These are phyloP conservation scores for Argyresthia goedartella DNA, from an alignment of 2,888 invertebrate genomes.

Conservation along the genomic window DNA sequence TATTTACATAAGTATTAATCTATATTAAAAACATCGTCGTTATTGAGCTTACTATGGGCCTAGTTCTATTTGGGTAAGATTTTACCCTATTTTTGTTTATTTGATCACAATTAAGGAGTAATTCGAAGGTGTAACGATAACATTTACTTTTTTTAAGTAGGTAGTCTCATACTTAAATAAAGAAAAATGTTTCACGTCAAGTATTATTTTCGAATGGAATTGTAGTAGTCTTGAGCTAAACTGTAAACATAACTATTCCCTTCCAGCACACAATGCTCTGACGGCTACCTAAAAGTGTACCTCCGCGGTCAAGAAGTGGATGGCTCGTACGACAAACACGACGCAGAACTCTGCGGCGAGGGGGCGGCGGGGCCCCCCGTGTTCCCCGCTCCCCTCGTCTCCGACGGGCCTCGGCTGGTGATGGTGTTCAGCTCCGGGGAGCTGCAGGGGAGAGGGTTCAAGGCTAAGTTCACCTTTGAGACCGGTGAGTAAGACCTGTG, in stretches of 20 bases:
- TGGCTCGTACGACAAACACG: slow-evolving; percentile 94
- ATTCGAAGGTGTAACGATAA: too few relatives aligned
- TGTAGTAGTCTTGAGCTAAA: neutral
- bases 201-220: too few relatives aligned
- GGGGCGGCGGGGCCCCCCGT: slow-evolving; percentile 41
- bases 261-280: slow-evolving; percentile 76
- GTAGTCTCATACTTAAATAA: too few relatives aligned
- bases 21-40: too few relatives aligned
- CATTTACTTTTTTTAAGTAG: too few relatives aligned
- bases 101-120: too few relatives aligned
- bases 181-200: too few relatives aligned
- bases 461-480: slow-evolving; percentile 88
- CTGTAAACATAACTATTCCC: neutral
- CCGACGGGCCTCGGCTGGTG: slow-evolving; percentile 92
- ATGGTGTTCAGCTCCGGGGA: slow-evolving; percentile 97
- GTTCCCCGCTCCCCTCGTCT: slow-evolving; percentile 84
- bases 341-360: slow-evolving; percentile 92
- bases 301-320: slow-evolving; percentile 93
- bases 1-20: too few relatives aligned
- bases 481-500: slow-evolving; percentile 69
- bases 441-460: slow-evolving; percentile 90
- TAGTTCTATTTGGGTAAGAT: too few relatives aligned
- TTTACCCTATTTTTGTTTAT: too few relatives aligned
- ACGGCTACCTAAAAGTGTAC: slow-evolving; percentile 92
- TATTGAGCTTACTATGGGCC: too few relatives aligned